Evolutionary conservation across 1,140 invertebrate species (phyloP).

Genomic region (Theocolax elegans): DNA sequence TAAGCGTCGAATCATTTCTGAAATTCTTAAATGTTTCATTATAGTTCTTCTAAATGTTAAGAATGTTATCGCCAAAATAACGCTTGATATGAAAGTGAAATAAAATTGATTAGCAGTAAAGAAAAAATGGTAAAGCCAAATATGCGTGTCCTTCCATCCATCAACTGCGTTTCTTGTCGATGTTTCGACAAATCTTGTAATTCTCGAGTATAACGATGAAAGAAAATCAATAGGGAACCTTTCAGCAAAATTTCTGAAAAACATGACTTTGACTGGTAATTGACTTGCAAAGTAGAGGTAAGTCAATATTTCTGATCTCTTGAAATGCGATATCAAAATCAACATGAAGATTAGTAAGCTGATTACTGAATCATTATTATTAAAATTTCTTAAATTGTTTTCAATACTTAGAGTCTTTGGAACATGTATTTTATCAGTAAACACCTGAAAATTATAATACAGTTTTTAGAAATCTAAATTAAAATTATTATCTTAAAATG

Average conservation of each 20-base stretch:
- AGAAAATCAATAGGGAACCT: neutral
- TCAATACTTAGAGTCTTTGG: too few species aligned
- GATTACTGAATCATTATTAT: constrained; percentile 30
- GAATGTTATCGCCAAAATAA: neutral
- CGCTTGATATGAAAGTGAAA: neutral
- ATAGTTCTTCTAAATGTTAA: neutral
- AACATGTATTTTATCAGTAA: too few species aligned
- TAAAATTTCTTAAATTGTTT: neutral
- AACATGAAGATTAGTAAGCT: constrained; percentile 31
- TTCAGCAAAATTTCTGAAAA: neutral
- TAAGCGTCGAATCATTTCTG: too few species aligned
- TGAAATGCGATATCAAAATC: constrained; percentile 26
- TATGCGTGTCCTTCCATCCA: neutral
- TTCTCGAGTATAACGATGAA: neutral
- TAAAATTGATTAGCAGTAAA: neutral
- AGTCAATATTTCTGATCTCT: neutral
- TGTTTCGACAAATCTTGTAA: too few species aligned
- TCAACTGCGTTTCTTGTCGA: too few species aligned
- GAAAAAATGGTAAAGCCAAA: neutral
- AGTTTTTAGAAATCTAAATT: too few species aligned
- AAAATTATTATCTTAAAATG: too few species aligned
- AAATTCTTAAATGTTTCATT: too few species aligned
- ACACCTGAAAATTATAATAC: too few species aligned
- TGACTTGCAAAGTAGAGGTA: neutral
- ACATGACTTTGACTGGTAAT: too few species aligned